A percentile compares a stretch with the other conserved stretches of the same genome.
Conservation (phyloP, 2,888 invertebrate genomes). For the Liodrosophila aerea region DNA sequence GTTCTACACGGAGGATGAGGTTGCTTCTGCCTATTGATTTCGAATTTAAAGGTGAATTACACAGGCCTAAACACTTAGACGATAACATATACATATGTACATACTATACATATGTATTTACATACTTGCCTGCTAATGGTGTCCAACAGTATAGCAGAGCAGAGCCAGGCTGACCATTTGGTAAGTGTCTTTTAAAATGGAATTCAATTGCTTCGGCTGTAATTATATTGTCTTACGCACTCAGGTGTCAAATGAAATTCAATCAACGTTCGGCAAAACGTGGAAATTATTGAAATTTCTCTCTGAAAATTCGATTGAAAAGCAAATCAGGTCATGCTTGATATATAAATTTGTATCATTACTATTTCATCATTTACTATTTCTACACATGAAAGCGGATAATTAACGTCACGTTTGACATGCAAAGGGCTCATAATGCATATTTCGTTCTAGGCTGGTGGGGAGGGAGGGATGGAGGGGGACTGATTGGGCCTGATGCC, state of each 20-base stretch:
- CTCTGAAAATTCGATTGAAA: too few species aligned
- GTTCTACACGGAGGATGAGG: conserved; percentile 44
- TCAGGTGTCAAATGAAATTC: too few species aligned
- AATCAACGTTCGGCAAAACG: too few species aligned
- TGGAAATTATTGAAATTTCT: neutral
- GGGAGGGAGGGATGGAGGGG: neutral
- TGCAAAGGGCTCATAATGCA: conserved; percentile 15
- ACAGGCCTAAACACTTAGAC: too few species aligned
- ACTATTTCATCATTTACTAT: too few species aligned
- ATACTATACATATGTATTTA: neutral
- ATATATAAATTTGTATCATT: too few species aligned
- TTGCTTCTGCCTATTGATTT: conserved; percentile 60
- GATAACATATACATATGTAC: too few species aligned
- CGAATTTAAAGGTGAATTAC: conserved; percentile 59
- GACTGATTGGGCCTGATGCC: neutral
- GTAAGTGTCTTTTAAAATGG: conserved; percentile 11
- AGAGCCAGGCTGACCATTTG: too few species aligned
- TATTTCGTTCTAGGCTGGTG: neutral
- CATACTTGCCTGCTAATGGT: neutral
- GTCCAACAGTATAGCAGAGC: too few species aligned
- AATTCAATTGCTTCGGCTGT: conserved; percentile 36
- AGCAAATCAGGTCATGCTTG: too few species aligned
- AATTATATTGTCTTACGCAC: conserved; percentile 17
- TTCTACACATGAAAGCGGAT: neutral
- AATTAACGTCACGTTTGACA: conserved; percentile 6